Conservation (phyloP, 2,888 invertebrate genomes). For the Lypha dubia region DNA sequence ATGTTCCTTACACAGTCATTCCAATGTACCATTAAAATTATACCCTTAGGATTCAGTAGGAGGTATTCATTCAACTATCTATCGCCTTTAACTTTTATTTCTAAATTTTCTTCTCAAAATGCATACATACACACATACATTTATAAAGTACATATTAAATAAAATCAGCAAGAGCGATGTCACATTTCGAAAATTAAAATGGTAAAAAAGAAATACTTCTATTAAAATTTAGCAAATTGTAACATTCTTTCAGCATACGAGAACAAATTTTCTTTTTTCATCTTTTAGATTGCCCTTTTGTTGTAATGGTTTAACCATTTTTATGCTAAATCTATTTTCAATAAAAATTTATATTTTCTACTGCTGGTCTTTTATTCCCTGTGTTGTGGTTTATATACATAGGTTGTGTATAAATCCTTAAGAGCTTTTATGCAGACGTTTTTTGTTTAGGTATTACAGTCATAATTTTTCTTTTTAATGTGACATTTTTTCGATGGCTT, state of each 20-base stretch:
- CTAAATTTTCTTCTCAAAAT: conserved; percentile 22
- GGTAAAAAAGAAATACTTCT: conserved; percentile 38
- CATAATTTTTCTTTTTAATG: conserved; percentile 84
- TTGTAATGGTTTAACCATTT: conserved; percentile 59
- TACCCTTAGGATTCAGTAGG: conserved; percentile 79
- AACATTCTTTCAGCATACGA: conserved; percentile 48
- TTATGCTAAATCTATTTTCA: conserved; percentile 68
- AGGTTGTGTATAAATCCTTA: background rate
- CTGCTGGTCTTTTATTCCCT: background rate
- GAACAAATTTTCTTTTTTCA: background rate
- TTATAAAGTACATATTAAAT: conserved; percentile 55
- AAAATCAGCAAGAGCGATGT: conserved; percentile 26
- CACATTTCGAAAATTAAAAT: conserved; percentile 48
- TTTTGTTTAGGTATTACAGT: conserved; percentile 74
- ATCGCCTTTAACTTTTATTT: conserved; percentile 17
- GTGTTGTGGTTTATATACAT: conserved; percentile 5
- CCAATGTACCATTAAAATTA: conserved; percentile 81
- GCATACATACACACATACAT: too few species aligned
- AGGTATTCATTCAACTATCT: conserved; percentile 27
- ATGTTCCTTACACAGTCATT: too few species aligned
- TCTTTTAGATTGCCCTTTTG: background rate
- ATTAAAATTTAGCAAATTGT: background rate
- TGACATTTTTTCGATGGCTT: conserved; percentile 84
- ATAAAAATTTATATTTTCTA: conserved; percentile 27
- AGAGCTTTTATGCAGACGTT: background rate